Evolutionary conservation across 2,888 invertebrate species (phyloP).

Genomic region (Dolomedes plantarius): DNA sequence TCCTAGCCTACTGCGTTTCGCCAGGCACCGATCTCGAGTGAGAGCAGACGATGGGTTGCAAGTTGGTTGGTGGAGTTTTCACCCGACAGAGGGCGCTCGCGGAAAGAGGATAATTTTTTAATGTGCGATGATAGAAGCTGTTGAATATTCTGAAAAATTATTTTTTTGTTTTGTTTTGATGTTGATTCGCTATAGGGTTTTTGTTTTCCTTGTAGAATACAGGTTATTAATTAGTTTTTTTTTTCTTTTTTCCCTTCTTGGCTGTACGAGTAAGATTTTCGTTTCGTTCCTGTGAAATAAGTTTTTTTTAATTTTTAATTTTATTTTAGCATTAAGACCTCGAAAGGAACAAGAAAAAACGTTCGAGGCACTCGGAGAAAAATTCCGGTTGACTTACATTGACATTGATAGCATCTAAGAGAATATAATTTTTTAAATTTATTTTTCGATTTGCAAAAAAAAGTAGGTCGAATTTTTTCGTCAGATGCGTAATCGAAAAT

Average conservation of each 20-base stretch:
- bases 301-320: not conserved
- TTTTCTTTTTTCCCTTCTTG: not conserved
- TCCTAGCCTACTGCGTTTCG: not conserved
- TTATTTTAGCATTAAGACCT: no score
- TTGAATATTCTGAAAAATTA: slow-evolving; percentile 10
- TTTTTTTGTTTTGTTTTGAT: slow-evolving; percentile 3
- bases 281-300: no score
- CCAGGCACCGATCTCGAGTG: not conserved
- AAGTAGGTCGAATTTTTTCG: no score
- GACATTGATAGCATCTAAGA: no score
- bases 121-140: not conserved
- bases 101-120: not conserved
- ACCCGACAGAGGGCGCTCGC: slow-evolving; percentile 44
- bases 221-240: slow-evolving; percentile 19
- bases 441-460: no score
- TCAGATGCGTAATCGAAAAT: no score
- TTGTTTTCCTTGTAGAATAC: slow-evolving; percentile 18
- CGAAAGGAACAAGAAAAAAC: no score
- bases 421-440: no score
- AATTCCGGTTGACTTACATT: no score
- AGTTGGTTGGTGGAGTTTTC: slow-evolving; percentile 37
- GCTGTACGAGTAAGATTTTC: no score
- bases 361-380: no score
- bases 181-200: slow-evolving; percentile 5
- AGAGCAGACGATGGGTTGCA: slow-evolving; percentile 4